Evolutionary conservation across 2,113 vertebrate species (phyloP), one percentile per base, ranked within the genome.

Genomic region (Mustela nigripes): DNA sequence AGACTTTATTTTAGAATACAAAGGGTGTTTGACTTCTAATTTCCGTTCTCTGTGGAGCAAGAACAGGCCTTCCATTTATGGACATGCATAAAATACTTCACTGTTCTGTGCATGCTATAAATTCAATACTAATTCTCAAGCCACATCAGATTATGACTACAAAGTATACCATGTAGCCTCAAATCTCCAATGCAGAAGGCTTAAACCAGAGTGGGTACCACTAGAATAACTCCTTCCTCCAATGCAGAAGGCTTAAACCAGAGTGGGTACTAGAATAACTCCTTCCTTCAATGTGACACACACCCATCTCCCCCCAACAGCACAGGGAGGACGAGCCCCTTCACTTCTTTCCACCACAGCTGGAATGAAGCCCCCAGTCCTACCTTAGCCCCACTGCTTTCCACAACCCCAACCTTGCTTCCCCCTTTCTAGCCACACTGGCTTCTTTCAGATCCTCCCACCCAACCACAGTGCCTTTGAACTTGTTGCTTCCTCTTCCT

Each of bases 311-410:
- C 12, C 19, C 60, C 14, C 22, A 4, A 15, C 74, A n/a, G 22
- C 50, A 42, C 89, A 15, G 15, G 2, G 24, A 65, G 42, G 62
- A 65, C 8, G 1, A 26, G 21, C 42, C 31, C 62, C 53, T 74
- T 45, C 0, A 7, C 19, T 2, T 33, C 5, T 14, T 33, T 33
- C 62, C 12, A 4, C 18, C 24, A 4, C 12, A 2, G 60, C 28
- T 15, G 18, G 50, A 83, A 5, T 0, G 28, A 74, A 48, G n/a
- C 9, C 28, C 2, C 36, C 18, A 16, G 0, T 12, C 39, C 18
- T 22, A 56, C 18, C 22, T 56, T 11, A 58, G n/a, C n/a, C 45
- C 2, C 4, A 56, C 12, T 5, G 1, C 11, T 79, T 58, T 48
- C 45, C 45, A 69, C 8, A 28, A 8, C 7, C 74, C 80, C 50